A percentile compares a stretch with the other conserved stretches of the same genome.
Evolutionary conservation across 2,888 invertebrate genomes (phyloP).

Genomic region (Mythimna loreyi): DNA sequence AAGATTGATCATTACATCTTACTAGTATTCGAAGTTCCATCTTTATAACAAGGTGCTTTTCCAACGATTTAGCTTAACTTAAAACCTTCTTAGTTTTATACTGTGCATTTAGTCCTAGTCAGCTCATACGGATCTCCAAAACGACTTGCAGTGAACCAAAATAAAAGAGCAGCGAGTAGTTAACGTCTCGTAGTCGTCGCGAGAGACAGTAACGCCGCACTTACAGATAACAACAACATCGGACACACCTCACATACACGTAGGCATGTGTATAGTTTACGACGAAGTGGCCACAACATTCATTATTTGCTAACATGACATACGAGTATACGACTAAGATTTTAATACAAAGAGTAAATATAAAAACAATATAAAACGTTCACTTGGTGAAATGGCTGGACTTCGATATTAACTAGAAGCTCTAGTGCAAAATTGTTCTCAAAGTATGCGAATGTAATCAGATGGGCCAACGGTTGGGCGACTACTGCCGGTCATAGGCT

Average conservation of each 20-base stretch:
- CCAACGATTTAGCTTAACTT: neutral
- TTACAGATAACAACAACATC: constrained; percentile 32
- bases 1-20: too few species aligned
- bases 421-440: neutral
- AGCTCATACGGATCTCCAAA: neutral
- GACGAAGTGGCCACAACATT: constrained; percentile 16
- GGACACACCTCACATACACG: neutral
- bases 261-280: neutral
- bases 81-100: neutral
- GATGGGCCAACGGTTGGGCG: too few species aligned
- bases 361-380: neutral
- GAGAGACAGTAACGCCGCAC: constrained; percentile 36
- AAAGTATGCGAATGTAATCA: too few species aligned
- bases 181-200: neutral
- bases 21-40: too few species aligned
- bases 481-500: too few species aligned
- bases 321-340: neutral
- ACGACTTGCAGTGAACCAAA: neutral
- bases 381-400: too few species aligned
- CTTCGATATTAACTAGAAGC: neutral
- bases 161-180: constrained; percentile 8
- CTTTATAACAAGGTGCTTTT: neutral
- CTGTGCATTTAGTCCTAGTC: neutral
- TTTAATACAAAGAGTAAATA: neutral
- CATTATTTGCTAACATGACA: constrained; percentile 31